Percentiles rank a stretch among this genome's conserved stretches.
phyloP scores from a whole-genome alignment of 2,888 invertebrate genomes.

The Diloba caeruleocephala region DNA sequence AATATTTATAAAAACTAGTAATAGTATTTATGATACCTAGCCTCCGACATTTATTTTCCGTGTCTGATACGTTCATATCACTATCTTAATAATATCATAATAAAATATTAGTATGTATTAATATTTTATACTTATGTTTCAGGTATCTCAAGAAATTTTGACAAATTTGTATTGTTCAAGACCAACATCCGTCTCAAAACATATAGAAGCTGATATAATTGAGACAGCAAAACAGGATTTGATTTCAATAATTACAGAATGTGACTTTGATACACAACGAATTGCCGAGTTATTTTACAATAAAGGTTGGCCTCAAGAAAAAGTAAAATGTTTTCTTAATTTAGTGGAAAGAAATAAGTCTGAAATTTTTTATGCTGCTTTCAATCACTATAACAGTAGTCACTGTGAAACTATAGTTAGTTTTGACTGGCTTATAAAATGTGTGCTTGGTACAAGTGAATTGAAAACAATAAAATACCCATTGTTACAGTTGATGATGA shows the following conservation, averaged over 20 bases:
- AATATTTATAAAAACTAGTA: too few species aligned
- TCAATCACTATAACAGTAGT: slow-evolving; percentile 65
- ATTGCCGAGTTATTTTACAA: slow-evolving; percentile 49
- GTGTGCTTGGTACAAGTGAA: slow-evolving; percentile 74
- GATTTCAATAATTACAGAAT: slow-evolving; percentile 56
- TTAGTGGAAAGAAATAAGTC: slow-evolving; percentile 60
- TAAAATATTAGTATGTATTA: too few species aligned
- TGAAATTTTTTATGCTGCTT: slow-evolving; percentile 61
- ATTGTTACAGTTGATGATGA: slow-evolving; percentile 68
- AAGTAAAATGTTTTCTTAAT: slow-evolving; percentile 51
- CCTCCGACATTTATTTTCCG: too few species aligned
- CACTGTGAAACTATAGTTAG: slow-evolving; percentile 66
- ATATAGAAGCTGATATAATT: slow-evolving; percentile 39
- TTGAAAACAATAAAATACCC: slow-evolving; percentile 71
- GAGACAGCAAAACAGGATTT: slow-evolving; percentile 62
- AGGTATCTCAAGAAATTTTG: slow-evolving; percentile 63
- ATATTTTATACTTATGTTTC: slow-evolving; percentile 42
- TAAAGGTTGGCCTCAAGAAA: slow-evolving; percentile 60
- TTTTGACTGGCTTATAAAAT: slow-evolving; percentile 75
- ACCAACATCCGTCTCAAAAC: slow-evolving; percentile 5
- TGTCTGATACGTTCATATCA: too few species aligned
- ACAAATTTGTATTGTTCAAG: slow-evolving; percentile 54
- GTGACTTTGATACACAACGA: slow-evolving; percentile 59
- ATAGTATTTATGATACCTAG: too few species aligned
- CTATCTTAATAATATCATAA: too few species aligned